phyloP scores from a whole-genome alignment of 1,140 invertebrate species.

The Drosophila parvula region DNA sequence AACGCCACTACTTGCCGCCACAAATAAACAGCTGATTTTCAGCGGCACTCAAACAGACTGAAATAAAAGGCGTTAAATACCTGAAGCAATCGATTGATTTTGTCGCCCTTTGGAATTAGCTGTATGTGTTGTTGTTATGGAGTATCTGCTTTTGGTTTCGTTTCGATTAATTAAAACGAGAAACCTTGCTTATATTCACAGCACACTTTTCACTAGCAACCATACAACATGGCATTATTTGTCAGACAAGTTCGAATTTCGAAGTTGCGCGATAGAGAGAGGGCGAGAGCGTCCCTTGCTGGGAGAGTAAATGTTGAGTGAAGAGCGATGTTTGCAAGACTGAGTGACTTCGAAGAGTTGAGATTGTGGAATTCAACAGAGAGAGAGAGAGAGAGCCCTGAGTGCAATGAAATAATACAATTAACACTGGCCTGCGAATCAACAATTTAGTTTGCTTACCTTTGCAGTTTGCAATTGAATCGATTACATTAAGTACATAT shows the following conservation, averaged over 20 bases:
- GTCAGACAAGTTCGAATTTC: slow-evolving; percentile 54
- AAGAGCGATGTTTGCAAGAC: slow-evolving; percentile 2
- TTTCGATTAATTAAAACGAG: neutral
- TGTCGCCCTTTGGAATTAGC: neutral
- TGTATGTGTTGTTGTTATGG: too few species aligned
- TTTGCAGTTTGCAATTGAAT: too few species aligned
- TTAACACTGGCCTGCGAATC: neutral
- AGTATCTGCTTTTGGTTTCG: neutral
- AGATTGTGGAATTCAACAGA: neutral
- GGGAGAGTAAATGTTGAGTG: slow-evolving; percentile 5
- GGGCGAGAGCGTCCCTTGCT: neutral
- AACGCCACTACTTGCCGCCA: slow-evolving; percentile 1
- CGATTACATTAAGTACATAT: too few species aligned
- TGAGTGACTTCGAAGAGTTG: slow-evolving; percentile 8
- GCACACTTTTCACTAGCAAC: slow-evolving; percentile 75
- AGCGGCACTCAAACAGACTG: neutral
- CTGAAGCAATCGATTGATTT: neutral
- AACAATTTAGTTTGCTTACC: neutral
- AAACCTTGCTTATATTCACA: slow-evolving; percentile 42
- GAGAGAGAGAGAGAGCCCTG: neutral
- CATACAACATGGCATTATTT: slow-evolving; percentile 31
- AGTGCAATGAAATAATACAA: neutral
- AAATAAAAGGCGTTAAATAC: neutral
- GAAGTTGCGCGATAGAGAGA: slow-evolving; percentile 13
- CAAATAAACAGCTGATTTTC: slow-evolving; percentile 48